Conservation (phyloP, 1,140 invertebrate species). For the Palaemon carinicauda region DNA sequence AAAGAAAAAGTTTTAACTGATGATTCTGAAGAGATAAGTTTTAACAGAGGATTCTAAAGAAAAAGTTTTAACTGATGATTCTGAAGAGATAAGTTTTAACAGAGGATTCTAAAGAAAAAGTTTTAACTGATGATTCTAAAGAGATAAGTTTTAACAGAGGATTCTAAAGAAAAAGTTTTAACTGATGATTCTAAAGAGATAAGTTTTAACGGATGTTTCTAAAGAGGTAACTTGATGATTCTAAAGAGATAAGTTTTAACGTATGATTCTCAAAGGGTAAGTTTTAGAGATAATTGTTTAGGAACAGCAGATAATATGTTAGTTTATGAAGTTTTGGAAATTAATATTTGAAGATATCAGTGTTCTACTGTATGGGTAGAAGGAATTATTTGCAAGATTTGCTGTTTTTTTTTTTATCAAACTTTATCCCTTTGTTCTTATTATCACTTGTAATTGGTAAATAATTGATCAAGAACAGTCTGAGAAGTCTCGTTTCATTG, state of each 20-base stretch:
- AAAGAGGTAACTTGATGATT: no score
- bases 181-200: slow-evolving; percentile 56
- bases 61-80: slow-evolving; percentile 53
- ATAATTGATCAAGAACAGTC: no score
- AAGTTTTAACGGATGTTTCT: slow-evolving; percentile 50
- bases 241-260: no score
- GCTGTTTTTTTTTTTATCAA: no score
- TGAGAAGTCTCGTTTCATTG: no score
- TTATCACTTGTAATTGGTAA: no score
- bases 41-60: slow-evolving; percentile 56
- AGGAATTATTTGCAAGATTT: no score
- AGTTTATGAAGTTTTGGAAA: background rate
- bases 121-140: slow-evolving; percentile 53
- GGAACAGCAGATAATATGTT: background rate
- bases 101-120: slow-evolving; percentile 55
- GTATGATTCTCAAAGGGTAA: slow-evolving; percentile 53
- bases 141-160: slow-evolving; percentile 55
- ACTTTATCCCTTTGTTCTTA: no score
- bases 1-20: slow-evolving; percentile 56
- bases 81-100: slow-evolving; percentile 55
- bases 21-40: slow-evolving; percentile 54
- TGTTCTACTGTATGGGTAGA: no score
- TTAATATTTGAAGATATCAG: no score
- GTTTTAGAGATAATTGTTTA: background rate
- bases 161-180: slow-evolving; percentile 55